phyloP scores from a whole-genome alignment of 2,888 invertebrate genomes.

The Eucriotettix oculatus region DNA sequence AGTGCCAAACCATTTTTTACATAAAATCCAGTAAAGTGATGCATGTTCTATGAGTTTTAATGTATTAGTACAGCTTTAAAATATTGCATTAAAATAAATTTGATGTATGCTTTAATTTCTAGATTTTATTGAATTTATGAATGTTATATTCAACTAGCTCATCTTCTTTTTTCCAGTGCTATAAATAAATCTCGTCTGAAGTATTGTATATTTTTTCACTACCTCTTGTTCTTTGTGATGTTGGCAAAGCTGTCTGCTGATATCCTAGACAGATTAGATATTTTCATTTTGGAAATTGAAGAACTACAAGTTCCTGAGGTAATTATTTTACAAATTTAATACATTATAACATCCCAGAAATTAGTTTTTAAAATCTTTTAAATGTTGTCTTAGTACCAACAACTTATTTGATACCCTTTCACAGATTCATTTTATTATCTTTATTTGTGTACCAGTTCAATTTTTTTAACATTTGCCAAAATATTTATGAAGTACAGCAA shows the following conservation, averaged over 20 bases:
- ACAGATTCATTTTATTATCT: no score
- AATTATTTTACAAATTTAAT: slow-evolving; percentile 11
- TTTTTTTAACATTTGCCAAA: no score
- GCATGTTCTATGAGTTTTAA: no score
- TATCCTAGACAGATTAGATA: slow-evolving; percentile 79
- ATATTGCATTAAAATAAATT: no score
- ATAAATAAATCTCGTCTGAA: slow-evolving; percentile 90
- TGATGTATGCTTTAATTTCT: not conserved
- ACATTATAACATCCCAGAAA: not conserved
- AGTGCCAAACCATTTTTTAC: no score
- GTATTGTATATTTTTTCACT: slow-evolving; percentile 87
- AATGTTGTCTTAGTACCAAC: no score
- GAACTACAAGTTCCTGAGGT: slow-evolving; percentile 79
- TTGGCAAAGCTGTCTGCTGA: slow-evolving; percentile 80
- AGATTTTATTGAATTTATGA: not conserved
- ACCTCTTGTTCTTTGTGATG: slow-evolving; percentile 77
- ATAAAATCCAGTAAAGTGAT: no score
- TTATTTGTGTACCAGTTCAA: no score
- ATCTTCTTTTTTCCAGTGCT: slow-evolving; percentile 53
- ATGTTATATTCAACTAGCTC: not conserved
- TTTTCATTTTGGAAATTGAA: slow-evolving; percentile 86
- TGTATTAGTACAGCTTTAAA: no score
- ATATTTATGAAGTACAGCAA: no score
- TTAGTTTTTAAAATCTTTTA: no score
- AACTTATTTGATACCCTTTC: no score